These are phyloP conservation scores for Cyanocitta stelleri DNA, from an alignment of 2,113 vertebrate genomes.

Conservation along the genomic window DNA sequence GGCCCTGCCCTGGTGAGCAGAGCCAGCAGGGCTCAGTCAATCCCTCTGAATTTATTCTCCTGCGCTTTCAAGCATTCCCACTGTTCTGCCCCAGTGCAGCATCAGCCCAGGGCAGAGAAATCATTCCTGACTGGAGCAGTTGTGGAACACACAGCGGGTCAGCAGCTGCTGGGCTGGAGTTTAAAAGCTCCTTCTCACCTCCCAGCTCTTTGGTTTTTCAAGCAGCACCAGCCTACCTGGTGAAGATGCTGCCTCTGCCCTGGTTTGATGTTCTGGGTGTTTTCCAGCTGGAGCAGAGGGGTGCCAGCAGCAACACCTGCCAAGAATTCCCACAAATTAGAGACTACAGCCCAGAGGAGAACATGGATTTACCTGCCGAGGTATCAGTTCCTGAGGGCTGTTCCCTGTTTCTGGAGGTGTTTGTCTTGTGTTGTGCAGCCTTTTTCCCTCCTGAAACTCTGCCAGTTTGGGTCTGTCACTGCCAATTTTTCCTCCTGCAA, in stretches of 20 bases:
- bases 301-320: neutral
- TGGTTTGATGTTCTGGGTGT: neutral
- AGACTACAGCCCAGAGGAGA: neutral
- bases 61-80: neutral
- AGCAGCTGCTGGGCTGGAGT: neutral
- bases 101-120: neutral
- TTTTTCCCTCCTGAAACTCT: neutral
- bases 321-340: neutral
- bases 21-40: neutral
- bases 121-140: neutral
- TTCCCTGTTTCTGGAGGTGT: neutral
- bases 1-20: fast-evolving
- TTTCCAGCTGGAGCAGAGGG: neutral
- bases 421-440: neutral
- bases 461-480: neutral
- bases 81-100: neutral
- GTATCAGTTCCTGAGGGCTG: neutral
- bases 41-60: neutral
- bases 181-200: neutral
- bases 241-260: neutral
- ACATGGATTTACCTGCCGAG: neutral
- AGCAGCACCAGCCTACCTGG: neutral
- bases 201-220: neutral
- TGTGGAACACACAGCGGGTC: neutral
- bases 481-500: neutral